phyloP scores from a whole-genome alignment of 2,888 invertebrate genomes.

The Baronia brevicornis region DNA sequence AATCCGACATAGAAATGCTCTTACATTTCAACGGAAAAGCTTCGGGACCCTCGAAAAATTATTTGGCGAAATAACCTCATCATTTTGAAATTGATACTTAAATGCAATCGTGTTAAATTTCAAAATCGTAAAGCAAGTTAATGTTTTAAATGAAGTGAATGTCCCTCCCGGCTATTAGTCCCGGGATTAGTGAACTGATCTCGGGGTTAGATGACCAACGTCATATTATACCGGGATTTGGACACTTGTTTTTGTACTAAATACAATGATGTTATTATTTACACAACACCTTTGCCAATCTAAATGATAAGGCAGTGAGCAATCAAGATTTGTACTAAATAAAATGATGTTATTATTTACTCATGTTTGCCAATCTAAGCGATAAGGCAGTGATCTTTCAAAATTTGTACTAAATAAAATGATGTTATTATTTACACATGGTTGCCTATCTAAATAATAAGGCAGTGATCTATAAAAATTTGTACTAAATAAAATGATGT shows the following conservation, averaged over 20 bases:
- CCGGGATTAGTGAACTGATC: constrained; percentile 64
- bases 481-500: too few species aligned
- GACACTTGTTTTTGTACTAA: constrained; percentile 39
- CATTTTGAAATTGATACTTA: constrained; percentile 26
- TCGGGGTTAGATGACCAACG: constrained; percentile 67
- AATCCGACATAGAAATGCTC: constrained; percentile 74
- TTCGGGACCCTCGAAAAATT: constrained; percentile 51
- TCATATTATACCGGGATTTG: constrained; percentile 67
- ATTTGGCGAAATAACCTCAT: constrained; percentile 30
- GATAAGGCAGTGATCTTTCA: too few species aligned
- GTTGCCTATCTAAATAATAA: too few species aligned
- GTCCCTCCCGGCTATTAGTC: constrained; percentile 60
- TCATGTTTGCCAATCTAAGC: too few species aligned
- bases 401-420: too few species aligned
- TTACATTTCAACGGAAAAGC: constrained; percentile 53
- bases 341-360: too few species aligned
- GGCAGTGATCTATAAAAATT: too few species aligned
- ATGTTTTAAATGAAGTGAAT: constrained; percentile 25
- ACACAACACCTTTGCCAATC: background rate
- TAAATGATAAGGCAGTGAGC: too few species aligned
- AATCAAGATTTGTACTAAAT: too few species aligned
- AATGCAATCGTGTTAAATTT: constrained; percentile 11
- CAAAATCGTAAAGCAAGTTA: background rate
- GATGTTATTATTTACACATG: too few species aligned
- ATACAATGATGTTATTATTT: background rate